Evolutionary conservation across 2,797 vertebrate genomes (phyloP).

Genomic region (Chelmon rostratus): DNA sequence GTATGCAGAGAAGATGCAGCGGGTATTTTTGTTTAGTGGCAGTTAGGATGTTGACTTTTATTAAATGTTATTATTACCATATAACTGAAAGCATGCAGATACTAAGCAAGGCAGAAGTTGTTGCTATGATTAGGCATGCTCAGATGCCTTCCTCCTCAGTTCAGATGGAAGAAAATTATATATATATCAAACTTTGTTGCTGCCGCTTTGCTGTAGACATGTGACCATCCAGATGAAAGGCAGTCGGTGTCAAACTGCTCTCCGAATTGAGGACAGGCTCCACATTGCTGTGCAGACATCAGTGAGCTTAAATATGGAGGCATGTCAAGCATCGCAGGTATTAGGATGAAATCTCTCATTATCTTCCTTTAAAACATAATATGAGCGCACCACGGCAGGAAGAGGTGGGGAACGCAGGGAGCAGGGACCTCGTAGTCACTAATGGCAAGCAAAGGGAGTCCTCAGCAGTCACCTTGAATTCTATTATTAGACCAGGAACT

Average conservation of each 20-base stretch:
- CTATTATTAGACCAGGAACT: constrained; percentile 64
- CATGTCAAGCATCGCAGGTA: constrained; percentile 82
- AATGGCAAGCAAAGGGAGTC: constrained; percentile 64
- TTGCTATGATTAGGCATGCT: constrained; percentile 71
- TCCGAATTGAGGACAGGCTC: constrained; percentile 82
- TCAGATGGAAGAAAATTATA: constrained; percentile 50
- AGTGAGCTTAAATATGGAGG: constrained; percentile 79
- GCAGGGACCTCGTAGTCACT: constrained; percentile 50
- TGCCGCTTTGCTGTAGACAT: constrained; percentile 76
- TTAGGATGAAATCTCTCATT: constrained; percentile 83
- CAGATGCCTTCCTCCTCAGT: constrained; percentile 61
- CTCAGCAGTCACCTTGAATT: constrained; percentile 64
- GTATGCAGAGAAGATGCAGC: constrained; percentile 75
- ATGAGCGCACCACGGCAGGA: constrained; percentile 49
- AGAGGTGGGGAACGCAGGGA: background rate
- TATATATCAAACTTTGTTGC: constrained; percentile 77
- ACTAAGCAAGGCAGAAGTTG: constrained; percentile 63
- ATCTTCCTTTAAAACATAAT: constrained; percentile 84
- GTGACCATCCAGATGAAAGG: constrained; percentile 86
- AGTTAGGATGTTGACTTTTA: constrained; percentile 83
- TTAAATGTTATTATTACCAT: constrained; percentile 86
- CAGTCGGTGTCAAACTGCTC: constrained; percentile 80
- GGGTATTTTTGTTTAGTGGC: constrained; percentile 75
- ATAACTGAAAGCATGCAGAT: constrained; percentile 71
- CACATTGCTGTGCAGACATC: constrained; percentile 79